Conservation (phyloP, 1,140 invertebrate species). For the Cydia pomonella region DNA sequence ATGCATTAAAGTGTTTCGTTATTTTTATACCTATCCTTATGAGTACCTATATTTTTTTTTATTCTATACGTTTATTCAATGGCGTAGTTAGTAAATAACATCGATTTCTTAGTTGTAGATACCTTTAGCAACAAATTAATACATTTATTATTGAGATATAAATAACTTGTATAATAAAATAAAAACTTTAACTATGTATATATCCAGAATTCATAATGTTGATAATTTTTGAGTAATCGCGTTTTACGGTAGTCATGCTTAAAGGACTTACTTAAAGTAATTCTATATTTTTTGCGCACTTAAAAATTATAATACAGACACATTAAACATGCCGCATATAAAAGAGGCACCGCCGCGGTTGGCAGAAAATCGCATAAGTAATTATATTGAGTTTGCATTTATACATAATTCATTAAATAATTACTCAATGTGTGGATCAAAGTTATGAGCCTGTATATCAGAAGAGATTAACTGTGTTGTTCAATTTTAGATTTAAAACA, state of each 20-base stretch:
- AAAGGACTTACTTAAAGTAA: not conserved
- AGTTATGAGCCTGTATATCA: not conserved
- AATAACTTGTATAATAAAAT: too few relatives aligned
- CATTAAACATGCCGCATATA: conserved; percentile 5
- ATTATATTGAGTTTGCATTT: conserved; percentile 28
- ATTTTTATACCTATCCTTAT: too few relatives aligned
- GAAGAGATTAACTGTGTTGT: not conserved
- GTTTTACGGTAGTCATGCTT: not conserved
- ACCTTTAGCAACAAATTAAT: too few relatives aligned
- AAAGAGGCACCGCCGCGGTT: conserved; percentile 23
- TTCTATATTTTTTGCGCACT: not conserved
- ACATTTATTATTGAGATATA: too few relatives aligned
- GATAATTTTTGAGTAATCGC: not conserved
- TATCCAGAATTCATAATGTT: not conserved
- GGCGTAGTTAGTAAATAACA: too few relatives aligned
- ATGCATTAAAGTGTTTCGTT: too few relatives aligned
- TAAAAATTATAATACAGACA: conserved; percentile 7
- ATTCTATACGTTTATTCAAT: too few relatives aligned
- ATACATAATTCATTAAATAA: conserved; percentile 33
- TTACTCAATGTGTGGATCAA: conserved; percentile 24
- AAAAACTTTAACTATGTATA: too few relatives aligned
- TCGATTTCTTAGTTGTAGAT: too few relatives aligned
- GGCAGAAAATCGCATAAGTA: conserved; percentile 27
- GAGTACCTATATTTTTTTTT: too few relatives aligned
- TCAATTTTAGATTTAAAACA: not conserved